These are phyloP conservation scores for Microtus montanus DNA, from an alignment of 2,113 vertebrate species.

Conservation along the genomic window DNA sequence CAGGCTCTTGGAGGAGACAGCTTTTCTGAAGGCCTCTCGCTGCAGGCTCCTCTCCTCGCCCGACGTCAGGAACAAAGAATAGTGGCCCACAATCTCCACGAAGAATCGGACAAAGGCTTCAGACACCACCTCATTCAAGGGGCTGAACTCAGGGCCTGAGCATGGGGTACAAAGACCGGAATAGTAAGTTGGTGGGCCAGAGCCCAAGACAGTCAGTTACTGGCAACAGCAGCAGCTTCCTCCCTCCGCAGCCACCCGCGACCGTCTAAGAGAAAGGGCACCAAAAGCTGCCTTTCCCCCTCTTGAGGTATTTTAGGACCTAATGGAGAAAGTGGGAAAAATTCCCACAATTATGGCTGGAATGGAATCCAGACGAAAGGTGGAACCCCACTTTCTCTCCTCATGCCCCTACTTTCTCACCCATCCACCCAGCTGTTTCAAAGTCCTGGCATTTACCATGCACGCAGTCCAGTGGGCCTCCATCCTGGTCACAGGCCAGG, in stretches of 20 bases:
- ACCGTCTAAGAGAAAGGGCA: background rate
- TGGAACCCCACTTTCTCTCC: too few relatives aligned
- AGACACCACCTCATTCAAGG: slow-evolving; percentile 92
- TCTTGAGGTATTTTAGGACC: background rate
- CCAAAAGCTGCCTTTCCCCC: too few relatives aligned
- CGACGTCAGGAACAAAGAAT: slow-evolving; percentile 91
- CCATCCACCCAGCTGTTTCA: too few relatives aligned
- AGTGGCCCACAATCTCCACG: slow-evolving; percentile 91
- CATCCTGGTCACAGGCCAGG: too few relatives aligned
- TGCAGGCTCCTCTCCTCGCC: slow-evolving; percentile 88
- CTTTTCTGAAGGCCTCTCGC: slow-evolving; percentile 94
- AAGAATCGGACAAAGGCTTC: slow-evolving; percentile 99
- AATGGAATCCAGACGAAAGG: too few relatives aligned
- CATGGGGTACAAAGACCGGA: background rate
- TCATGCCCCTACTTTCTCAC: too few relatives aligned
- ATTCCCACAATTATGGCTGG: too few relatives aligned
- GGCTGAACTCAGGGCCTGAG: slow-evolving; percentile 77
- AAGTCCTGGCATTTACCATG: too few relatives aligned
- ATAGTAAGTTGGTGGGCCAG: background rate
- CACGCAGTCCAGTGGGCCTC: too few relatives aligned
- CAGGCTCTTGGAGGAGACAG: slow-evolving; percentile 94
- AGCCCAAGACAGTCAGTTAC: background rate
- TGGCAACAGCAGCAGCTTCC: accelerated
- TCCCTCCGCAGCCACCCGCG: background rate
- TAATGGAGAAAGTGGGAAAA: too few relatives aligned